phyloP scores from a whole-genome alignment of 2,113 vertebrate species.

The Neolamprologus devosi region DNA sequence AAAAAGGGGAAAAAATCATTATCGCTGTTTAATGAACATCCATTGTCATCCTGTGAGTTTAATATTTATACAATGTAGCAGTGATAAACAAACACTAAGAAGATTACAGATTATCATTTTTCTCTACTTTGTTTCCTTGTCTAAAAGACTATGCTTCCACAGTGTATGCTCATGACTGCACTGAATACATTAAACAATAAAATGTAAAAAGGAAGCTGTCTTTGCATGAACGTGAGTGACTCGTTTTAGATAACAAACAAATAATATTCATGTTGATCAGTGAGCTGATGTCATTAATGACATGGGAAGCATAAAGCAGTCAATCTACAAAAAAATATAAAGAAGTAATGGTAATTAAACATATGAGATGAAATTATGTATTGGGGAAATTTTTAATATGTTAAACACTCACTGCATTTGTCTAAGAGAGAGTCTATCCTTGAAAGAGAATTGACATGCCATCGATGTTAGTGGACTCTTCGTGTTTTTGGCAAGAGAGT shows the following conservation, averaged over 20 bases:
- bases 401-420: neutral
- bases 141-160: neutral
- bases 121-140: constrained; percentile 19
- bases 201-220: neutral
- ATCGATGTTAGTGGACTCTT: neutral
- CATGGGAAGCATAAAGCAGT: neutral
- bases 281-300: neutral
- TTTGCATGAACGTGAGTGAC: neutral
- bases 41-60: constrained; percentile 46
- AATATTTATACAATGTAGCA: constrained; percentile 44
- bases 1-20: constrained; percentile 63
- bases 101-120: constrained; percentile 54
- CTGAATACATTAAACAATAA: constrained; percentile 6
- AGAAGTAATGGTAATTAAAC: neutral
- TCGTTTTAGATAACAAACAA: neutral
- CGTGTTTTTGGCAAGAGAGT: neutral
- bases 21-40: constrained; percentile 64
- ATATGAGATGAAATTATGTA: neutral
- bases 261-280: neutral
- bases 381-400: neutral
- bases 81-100: constrained; percentile 54
- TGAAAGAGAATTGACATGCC: neutral
- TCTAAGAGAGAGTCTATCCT: neutral
- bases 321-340: neutral
- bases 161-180: neutral